Percentiles rank a stretch among this genome's conserved stretches.
Conservation (phyloP, 2,888 invertebrate species). For the Hybos culiciformis region DNA sequence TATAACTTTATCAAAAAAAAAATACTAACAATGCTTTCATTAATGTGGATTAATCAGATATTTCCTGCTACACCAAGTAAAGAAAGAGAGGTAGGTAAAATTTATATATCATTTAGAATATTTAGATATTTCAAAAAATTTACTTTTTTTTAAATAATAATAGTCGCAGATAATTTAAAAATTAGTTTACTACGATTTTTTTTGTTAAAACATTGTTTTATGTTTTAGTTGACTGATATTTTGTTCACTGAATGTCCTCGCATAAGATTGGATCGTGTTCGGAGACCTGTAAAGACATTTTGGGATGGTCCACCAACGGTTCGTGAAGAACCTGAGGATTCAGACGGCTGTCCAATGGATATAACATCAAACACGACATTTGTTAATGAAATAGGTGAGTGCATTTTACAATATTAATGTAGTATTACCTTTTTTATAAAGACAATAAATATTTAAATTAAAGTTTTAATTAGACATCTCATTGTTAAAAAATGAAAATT, state of each 20-base stretch:
- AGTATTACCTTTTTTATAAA: too few species aligned
- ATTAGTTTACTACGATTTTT: slow-evolving; percentile 1
- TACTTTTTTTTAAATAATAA: neutral
- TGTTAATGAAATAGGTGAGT: slow-evolving; percentile 35
- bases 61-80: slow-evolving; percentile 36
- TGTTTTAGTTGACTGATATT: slow-evolving; percentile 29
- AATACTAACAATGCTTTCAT: too few species aligned
- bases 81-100: slow-evolving; percentile 35
- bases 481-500: too few species aligned
- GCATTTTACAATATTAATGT: too few species aligned
- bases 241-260: slow-evolving; percentile 41
- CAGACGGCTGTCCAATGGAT: slow-evolving; percentile 31
- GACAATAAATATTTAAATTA: too few species aligned
- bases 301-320: slow-evolving; percentile 46
- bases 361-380: slow-evolving; percentile 33
- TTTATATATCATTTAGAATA: neutral
- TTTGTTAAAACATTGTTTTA: slow-evolving; percentile 1
- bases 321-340: slow-evolving; percentile 46
- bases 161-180: neutral
- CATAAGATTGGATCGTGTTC: slow-evolving; percentile 52
- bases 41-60: slow-evolving; percentile 24
- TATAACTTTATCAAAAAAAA: slow-evolving; percentile 6
- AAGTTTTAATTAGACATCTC: too few species aligned
- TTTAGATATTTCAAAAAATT: neutral
- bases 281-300: slow-evolving; percentile 38